Conservation (phyloP, 2,797 vertebrate species). For the Siniperca obscura region DNA sequence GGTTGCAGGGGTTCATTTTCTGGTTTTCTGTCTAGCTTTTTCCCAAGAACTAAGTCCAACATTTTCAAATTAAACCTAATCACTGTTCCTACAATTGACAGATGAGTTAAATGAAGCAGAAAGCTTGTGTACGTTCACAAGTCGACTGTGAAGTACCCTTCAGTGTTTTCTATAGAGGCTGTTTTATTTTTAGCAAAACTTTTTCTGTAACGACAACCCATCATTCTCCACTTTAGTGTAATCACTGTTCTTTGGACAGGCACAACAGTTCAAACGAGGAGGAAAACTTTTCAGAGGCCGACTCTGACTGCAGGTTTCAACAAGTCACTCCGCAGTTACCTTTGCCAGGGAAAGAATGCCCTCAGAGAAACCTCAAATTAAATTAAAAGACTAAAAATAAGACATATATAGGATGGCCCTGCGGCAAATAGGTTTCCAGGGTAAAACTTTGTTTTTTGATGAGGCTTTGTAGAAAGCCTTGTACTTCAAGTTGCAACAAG, state of each 20-base stretch:
- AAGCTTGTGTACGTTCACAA: constrained; percentile 12
- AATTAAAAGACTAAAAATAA: constrained; percentile 62
- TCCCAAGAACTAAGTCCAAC: constrained; percentile 34
- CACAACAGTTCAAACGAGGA: constrained; percentile 36
- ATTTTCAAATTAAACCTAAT: constrained; percentile 58
- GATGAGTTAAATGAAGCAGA: constrained; percentile 46
- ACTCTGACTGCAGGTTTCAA: constrained; percentile 61
- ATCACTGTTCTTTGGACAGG: constrained; percentile 53
- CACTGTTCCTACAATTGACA: constrained; percentile 38
- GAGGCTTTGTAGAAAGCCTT: constrained; percentile 24
- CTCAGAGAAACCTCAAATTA: constrained; percentile 62
- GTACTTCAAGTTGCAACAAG: constrained; percentile 39
- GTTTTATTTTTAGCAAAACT: constrained; percentile 60
- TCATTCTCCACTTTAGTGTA: constrained; percentile 64
- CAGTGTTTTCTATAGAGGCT: constrained; percentile 38
- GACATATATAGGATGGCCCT: constrained; percentile 31
- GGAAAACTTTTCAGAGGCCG: constrained; percentile 31
- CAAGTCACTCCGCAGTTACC: constrained; percentile 46
- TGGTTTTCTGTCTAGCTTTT: constrained; percentile 29
- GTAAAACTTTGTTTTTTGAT: constrained; percentile 14
- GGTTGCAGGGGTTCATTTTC: constrained; percentile 33
- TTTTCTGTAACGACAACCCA: constrained; percentile 49
- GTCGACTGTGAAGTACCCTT: not conserved
- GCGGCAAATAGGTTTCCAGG: constrained; percentile 22
- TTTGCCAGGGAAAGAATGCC: constrained; percentile 50